phyloP scores from a whole-genome alignment of 1,140 invertebrate species.

The Triops cancriformis region DNA sequence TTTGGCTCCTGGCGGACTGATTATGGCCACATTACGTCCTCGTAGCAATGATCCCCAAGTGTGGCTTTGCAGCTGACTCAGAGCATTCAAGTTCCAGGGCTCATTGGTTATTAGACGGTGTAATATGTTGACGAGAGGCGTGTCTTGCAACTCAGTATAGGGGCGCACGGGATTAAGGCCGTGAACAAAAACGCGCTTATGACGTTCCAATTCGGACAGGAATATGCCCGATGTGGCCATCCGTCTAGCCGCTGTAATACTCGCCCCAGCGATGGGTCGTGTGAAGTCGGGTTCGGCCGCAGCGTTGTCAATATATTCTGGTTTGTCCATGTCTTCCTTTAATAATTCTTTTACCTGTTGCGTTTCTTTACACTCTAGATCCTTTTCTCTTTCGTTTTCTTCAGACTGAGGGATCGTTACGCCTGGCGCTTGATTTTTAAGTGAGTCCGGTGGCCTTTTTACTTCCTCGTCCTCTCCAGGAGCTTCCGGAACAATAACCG shows the following conservation, averaged over 20 bases:
- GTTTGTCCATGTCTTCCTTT: too few species aligned
- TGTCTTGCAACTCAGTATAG: not conserved
- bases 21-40: not conserved
- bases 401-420: too few species aligned
- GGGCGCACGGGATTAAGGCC: not conserved
- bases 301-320: too few species aligned
- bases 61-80: not conserved
- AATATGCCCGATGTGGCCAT: not conserved
- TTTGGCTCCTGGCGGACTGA: not conserved
- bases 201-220: not conserved
- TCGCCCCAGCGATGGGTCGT: not conserved
- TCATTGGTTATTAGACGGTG: not conserved
- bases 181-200: not conserved
- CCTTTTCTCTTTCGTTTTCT: too few species aligned
- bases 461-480: too few species aligned
- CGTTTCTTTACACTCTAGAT: too few species aligned
- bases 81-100: not conserved
- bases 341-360: too few species aligned
- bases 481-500: not conserved
- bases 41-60: not conserved
- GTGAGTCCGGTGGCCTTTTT: too few species aligned
- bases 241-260: not conserved
- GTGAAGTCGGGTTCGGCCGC: too few species aligned
- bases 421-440: too few species aligned
- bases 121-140: not conserved